Evolutionary conservation across 2,797 vertebrate genomes (phyloP).

Genomic region (Margarornis squamiger): DNA sequence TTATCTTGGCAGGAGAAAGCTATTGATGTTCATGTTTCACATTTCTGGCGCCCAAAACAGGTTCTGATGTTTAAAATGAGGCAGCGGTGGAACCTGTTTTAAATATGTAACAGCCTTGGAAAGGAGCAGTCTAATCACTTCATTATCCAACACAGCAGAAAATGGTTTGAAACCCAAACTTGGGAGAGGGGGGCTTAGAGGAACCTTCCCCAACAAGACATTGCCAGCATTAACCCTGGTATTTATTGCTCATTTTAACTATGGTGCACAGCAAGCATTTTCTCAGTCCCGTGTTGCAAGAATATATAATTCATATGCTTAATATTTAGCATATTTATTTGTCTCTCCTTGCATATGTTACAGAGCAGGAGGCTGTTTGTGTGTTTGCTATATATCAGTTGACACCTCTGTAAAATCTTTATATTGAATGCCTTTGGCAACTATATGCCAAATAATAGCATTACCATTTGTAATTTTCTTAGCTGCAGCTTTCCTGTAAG

Average conservation of each 20-base stretch:
- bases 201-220: slow-evolving; percentile 50
- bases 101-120: slow-evolving; percentile 63
- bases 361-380: slow-evolving; percentile 75
- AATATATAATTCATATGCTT: slow-evolving; percentile 77
- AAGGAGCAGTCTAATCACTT: slow-evolving; percentile 63
- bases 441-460: slow-evolving; percentile 76
- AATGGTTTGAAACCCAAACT: slow-evolving; percentile 67
- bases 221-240: slow-evolving; percentile 66
- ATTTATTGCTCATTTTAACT: slow-evolving; percentile 79
- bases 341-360: slow-evolving; percentile 74
- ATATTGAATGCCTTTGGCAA: slow-evolving; percentile 81
- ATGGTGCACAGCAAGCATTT: slow-evolving; percentile 71
- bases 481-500: slow-evolving; percentile 71
- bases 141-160: slow-evolving; percentile 64
- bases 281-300: slow-evolving; percentile 58
- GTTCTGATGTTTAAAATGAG: slow-evolving; percentile 60
- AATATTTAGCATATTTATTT: slow-evolving; percentile 74
- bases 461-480: slow-evolving; percentile 78
- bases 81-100: slow-evolving; percentile 60
- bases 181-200: slow-evolving; percentile 20
- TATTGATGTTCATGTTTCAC: slow-evolving; percentile 60
- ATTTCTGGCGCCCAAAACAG: slow-evolving; percentile 48
- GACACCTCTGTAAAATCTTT: slow-evolving; percentile 84
- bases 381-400: slow-evolving; percentile 81
- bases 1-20: slow-evolving; percentile 60